Evolutionary conservation across 2,888 invertebrate genomes (phyloP).

Genomic region (Pollenia angustigena): DNA sequence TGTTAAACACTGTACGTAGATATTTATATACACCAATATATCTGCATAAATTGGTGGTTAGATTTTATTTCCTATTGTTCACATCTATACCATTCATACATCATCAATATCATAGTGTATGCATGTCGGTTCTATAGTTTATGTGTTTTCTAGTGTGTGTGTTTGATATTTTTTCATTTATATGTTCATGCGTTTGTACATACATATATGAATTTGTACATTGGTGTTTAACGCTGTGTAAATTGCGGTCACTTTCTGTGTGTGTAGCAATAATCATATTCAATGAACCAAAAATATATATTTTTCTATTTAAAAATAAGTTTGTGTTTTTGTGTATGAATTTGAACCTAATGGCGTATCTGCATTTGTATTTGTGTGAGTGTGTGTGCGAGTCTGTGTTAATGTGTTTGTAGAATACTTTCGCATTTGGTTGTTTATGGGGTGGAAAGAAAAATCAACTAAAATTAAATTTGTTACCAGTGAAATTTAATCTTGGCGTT

Average conservation of each 20-base stretch:
- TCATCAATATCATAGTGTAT: neutral
- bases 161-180: too few species aligned
- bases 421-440: conserved; percentile 4
- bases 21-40: conserved; percentile 18
- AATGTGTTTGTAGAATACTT: neutral
- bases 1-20: neutral
- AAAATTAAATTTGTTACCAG: conserved; percentile 50
- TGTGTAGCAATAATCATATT: conserved; percentile 71
- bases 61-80: conserved; percentile 63
- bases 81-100: conserved; percentile 30
- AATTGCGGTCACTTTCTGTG: conserved; percentile 71
- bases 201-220: conserved; percentile 28
- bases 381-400: neutral
- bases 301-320: conserved; percentile 4
- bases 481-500: conserved; percentile 51
- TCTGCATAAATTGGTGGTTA: conserved; percentile 54
- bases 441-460: conserved; percentile 18
- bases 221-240: conserved; percentile 63
- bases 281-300: conserved; percentile 69
- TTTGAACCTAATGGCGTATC: neutral
- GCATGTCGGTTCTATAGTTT: neutral
- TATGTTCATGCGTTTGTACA: neutral
- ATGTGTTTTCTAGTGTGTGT: neutral
- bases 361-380: neutral
- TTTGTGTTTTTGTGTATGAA: neutral